Conservation (phyloP, 2,888 invertebrate species). For the Hesperia comma region DNA sequence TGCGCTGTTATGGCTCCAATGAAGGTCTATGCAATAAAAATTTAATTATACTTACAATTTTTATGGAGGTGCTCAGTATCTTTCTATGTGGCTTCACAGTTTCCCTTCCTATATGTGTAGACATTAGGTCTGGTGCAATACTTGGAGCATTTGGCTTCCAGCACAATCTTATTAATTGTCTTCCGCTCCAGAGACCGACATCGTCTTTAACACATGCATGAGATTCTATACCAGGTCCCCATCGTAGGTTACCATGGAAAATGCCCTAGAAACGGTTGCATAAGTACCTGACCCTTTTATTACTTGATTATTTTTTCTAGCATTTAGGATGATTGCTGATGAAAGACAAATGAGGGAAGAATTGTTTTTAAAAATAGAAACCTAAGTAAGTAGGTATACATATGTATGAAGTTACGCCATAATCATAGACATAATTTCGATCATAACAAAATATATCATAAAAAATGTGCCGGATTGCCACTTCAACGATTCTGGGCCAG, state of each 20-base stretch:
- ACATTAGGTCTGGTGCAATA: slow-evolving; percentile 57
- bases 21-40: not conserved
- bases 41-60: slow-evolving; percentile 38
- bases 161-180: slow-evolving; percentile 70
- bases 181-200: slow-evolving; percentile 83
- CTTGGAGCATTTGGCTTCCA: slow-evolving; percentile 61
- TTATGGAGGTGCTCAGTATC: slow-evolving; percentile 45
- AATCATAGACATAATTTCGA: too few species aligned
- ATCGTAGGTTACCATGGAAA: slow-evolving; percentile 77
- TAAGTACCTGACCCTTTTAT: not conserved
- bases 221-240: slow-evolving; percentile 83
- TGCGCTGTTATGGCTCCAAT: too few species aligned
- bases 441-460: too few species aligned
- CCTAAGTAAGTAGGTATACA: too few species aligned
- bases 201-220: slow-evolving; percentile 70
- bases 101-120: slow-evolving; percentile 45
- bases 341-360: too few species aligned
- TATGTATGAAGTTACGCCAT: too few species aligned
- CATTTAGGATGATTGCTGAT: too few species aligned
- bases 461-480: too few species aligned
- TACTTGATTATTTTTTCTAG: too few species aligned
- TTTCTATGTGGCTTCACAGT: slow-evolving; percentile 55
- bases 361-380: too few species aligned
- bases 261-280: slow-evolving; percentile 65
- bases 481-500: too few species aligned